Conservation (phyloP, 1,140 invertebrate species). For the Phocides pigmalion region DNA sequence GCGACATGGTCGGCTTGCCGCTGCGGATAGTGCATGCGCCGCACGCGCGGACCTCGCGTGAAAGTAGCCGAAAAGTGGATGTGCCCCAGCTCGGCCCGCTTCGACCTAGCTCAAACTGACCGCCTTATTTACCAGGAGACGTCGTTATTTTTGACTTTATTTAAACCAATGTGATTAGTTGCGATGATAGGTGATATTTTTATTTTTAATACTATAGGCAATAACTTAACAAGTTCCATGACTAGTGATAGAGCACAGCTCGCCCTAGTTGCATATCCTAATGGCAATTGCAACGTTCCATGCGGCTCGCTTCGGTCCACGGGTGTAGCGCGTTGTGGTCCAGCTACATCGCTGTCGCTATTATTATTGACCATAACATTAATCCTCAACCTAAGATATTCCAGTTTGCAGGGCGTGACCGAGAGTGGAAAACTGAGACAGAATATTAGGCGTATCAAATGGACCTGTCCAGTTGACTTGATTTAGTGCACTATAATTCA, state of each 20-base stretch:
- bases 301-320: not conserved
- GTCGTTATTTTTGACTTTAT: not conserved
- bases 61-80: not conserved
- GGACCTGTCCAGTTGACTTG: too few species aligned
- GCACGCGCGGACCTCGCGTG: not conserved
- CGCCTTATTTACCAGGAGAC: too few species aligned
- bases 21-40: not conserved
- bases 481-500: too few species aligned
- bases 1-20: not conserved
- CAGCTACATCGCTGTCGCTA: too few species aligned
- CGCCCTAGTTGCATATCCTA: slow-evolving; percentile 14
- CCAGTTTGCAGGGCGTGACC: too few species aligned
- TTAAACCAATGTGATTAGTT: too few species aligned
- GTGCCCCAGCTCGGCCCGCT: not conserved
- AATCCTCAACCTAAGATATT: too few species aligned
- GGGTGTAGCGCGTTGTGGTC: not conserved
- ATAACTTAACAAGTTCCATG: not conserved
- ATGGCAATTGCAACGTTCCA: slow-evolving; percentile 6
- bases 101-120: too few species aligned
- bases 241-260: slow-evolving; percentile 7
- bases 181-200: not conserved
- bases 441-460: too few species aligned
- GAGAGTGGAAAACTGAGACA: too few species aligned
- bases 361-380: too few species aligned
- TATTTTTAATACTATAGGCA: too few species aligned